Percentiles rank a stretch among this genome's conserved stretches.
phyloP scores from a whole-genome alignment of 37 sponge, comb jelly and placozoan genomes.

The Crambe crambe region DNA sequence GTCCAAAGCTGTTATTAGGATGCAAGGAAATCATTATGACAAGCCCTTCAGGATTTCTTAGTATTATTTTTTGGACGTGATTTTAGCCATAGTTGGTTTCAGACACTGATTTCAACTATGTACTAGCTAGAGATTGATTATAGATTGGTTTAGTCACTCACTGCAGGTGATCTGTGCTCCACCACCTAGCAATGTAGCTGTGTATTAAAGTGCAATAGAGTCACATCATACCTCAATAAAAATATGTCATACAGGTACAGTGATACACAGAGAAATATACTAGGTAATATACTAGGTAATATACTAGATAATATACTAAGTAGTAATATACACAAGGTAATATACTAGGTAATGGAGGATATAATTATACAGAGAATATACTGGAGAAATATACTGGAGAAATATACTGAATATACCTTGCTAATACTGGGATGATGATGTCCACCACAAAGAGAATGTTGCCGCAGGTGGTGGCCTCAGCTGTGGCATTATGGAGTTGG shows the following conservation, averaged over 20 bases:
- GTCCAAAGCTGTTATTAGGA: neutral
- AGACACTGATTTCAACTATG: neutral
- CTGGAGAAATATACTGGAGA: neutral
- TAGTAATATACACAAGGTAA: too few species aligned
- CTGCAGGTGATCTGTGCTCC: neutral
- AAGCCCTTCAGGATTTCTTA: too few species aligned
- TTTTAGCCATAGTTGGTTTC: too few species aligned
- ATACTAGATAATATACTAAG: too few species aligned
- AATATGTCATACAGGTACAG: neutral
- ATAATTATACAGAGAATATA: neutral
- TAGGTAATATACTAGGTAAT: too few species aligned
- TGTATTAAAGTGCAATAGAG: neutral
- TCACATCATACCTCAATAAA: neutral
- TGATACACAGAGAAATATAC: neutral
- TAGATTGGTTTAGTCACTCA: constrained; percentile 24
- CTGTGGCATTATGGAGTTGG: constrained; percentile 19
- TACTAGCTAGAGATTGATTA: too few species aligned
- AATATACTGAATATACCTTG: constrained; percentile 24
- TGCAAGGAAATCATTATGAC: neutral
- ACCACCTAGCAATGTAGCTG: constrained; percentile 39
- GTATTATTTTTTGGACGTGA: too few species aligned
- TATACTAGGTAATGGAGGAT: too few species aligned
- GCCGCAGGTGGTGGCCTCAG: constrained; percentile 14
- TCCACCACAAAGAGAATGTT: constrained; percentile 42
- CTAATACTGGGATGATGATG: constrained; percentile 37